Evolutionary conservation across 2,888 invertebrate species (phyloP).

Genomic region (Drosophila barbarae): DNA sequence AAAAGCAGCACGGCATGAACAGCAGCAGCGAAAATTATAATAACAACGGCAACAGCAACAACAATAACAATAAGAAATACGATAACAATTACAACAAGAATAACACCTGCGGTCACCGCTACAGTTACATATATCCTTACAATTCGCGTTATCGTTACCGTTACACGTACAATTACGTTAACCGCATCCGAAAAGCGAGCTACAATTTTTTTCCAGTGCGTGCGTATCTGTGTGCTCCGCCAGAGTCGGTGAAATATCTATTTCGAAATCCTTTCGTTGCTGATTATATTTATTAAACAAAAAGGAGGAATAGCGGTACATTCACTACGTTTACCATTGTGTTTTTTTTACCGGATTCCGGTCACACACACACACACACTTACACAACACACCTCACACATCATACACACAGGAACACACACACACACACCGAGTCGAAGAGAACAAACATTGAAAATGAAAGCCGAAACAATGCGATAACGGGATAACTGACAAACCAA

Average conservation of each 20-base stretch:
- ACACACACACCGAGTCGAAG: constrained; percentile 22
- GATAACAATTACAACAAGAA: constrained; percentile 25
- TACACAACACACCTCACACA: background rate
- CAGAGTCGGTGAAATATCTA: constrained; percentile 35
- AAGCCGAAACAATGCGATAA: constrained; percentile 35
- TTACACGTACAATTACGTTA: constrained; percentile 22
- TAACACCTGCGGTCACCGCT: constrained; percentile 10
- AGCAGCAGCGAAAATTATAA: constrained; percentile 18
- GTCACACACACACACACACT: constrained; percentile 26
- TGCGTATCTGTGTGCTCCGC: constrained; percentile 38
- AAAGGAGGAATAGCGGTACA: constrained; percentile 5
- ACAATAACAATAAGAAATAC: constrained; percentile 7
- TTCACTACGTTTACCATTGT: constrained; percentile 1
- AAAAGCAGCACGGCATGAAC: constrained; percentile 18
- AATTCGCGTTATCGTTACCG: constrained; percentile 17
- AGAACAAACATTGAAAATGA: constrained; percentile 51
- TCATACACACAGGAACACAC: constrained; percentile 26
- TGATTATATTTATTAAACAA: constrained; percentile 13
- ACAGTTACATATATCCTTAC: constrained; percentile 18
- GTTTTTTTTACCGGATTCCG: constrained; percentile 32
- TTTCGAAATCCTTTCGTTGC: constrained; percentile 43
- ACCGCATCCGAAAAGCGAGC: constrained; percentile 19
- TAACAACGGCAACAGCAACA: constrained; percentile 4
- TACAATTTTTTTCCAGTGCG: constrained; percentile 38
- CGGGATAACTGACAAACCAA: constrained; percentile 27